Evolutionary conservation across 2,888 invertebrate genomes (phyloP), one percentile per base, ranked within the genome.

Genomic region (Ashinkailepas kermadecensis): DNA sequence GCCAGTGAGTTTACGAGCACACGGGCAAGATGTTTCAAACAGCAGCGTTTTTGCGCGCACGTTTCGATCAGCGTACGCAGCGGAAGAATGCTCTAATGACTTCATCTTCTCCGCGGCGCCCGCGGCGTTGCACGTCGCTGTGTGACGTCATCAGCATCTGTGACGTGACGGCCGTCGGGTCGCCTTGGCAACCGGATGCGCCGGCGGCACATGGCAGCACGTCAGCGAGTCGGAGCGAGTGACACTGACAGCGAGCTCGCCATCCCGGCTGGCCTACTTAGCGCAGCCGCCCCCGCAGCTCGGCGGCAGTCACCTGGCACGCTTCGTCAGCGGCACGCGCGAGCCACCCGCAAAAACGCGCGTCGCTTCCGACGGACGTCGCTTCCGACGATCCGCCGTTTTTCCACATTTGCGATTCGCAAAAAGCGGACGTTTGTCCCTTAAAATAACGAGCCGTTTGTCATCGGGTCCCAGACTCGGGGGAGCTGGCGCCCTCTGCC

Each of bases 231-330:
- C 70, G 15, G 70, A 39, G 9, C 70, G 23, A 70, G 25, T 39
- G 70, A 70, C 39, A 39, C 39, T 39, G 15, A 64, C 21, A 10
- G 21, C 7, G 64, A n/a, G 64, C n/a, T n/a, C 1, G 67, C 39
- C 39, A 8, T 11, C 13, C 12, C 70, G 15, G 70, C 39, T 39
- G 70, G 13, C 39, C 70, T 15, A 70, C 39, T 70, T 70, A n/a
- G 2, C 80, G 25, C 25, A 62, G 54, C 79, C 25, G 54, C 18
- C 74, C 70, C 64, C 81, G 64, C 21, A 21, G 56, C 21, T n/a
- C 70, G 81, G 25, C 58, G 6, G 78, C 18, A 64, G 56, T 80
- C 80, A 80, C 64, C 80, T 64, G 80, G 80, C 81, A 15, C 65
- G n/a, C 25, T 21, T 56, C 70, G 65, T 70, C 67, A 70, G 18